Evolutionary conservation across 53 echinoderm and acorn worm species (phyloP).

Genomic region (Echinarachnius parma): DNA sequence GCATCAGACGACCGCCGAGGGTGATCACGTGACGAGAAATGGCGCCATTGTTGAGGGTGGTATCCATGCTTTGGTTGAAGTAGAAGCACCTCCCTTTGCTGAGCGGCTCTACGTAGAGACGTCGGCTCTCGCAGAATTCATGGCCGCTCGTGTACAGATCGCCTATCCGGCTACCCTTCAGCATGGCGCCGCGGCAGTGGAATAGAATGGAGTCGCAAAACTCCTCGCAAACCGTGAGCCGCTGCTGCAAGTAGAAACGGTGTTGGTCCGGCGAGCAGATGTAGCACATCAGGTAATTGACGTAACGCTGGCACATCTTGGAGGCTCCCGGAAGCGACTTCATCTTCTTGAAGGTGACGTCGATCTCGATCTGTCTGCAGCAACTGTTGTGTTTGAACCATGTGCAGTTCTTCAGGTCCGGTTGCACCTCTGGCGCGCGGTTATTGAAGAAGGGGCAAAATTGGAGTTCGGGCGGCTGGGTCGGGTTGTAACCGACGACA

Average conservation of each 20-base stretch:
- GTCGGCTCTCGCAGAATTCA: slow-evolving; percentile 82
- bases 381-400: slow-evolving; percentile 86
- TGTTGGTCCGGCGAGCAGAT: slow-evolving; percentile 90
- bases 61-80: slow-evolving; percentile 70
- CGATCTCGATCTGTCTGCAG: slow-evolving; percentile 88
- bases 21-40: too few species aligned
- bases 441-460: slow-evolving; percentile 98
- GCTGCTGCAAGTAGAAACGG: slow-evolving; percentile 70
- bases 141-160: slow-evolving; percentile 67
- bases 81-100: slow-evolving; percentile 62
- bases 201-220: slow-evolving; percentile 75
- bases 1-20: too few species aligned
- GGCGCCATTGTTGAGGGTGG: not conserved
- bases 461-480: slow-evolving; percentile 43
- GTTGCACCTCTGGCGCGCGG: slow-evolving; percentile 81
- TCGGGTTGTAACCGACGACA: slow-evolving; percentile 10
- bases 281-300: slow-evolving; percentile 97
- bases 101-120: slow-evolving; percentile 55
- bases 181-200: slow-evolving; percentile 70
- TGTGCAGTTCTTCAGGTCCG: slow-evolving; percentile 87
- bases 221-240: slow-evolving; percentile 78
- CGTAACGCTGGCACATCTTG: slow-evolving; percentile 67
- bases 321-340: slow-evolving; percentile 85
- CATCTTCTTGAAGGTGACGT: slow-evolving; percentile 84
- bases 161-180: slow-evolving; percentile 81